These are phyloP conservation scores for Rhopalosiphum padi DNA, from an alignment of 1,140 invertebrate species.

Conservation along the genomic window DNA sequence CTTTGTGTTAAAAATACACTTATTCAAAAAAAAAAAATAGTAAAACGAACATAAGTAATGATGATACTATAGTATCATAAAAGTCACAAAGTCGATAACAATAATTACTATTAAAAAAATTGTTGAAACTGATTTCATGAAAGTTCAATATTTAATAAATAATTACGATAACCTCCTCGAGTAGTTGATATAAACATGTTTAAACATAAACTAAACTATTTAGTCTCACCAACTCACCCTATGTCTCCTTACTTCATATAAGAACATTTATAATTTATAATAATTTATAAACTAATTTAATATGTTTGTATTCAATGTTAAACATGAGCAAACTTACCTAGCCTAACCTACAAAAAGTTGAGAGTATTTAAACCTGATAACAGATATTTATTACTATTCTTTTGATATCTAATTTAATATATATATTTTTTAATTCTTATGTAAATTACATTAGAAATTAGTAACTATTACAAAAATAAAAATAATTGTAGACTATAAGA, in stretches of 20 bases:
- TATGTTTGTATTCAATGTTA: not conserved
- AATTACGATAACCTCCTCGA: not conserved
- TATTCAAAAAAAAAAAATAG: too few species aligned
- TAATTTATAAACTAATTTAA: not conserved
- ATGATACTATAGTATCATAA: too few species aligned
- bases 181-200: not conserved
- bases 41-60: too few species aligned
- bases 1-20: too few species aligned
- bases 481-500: not conserved
- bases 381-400: not conserved
- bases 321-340: not conserved
- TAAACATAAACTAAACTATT: not conserved
- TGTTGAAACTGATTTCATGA: not conserved
- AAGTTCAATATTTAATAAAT: not conserved
- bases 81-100: too few species aligned
- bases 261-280: not conserved
- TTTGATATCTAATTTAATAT: not conserved
- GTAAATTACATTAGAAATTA: too few species aligned
- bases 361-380: not conserved
- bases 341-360: not conserved
- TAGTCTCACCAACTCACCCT: not conserved
- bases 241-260: not conserved
- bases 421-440: too few species aligned
- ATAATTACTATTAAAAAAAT: too few species aligned
- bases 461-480: not conserved